phyloP scores from a whole-genome alignment of 2,797 vertebrate species.

The Linurgus olivaceus region DNA sequence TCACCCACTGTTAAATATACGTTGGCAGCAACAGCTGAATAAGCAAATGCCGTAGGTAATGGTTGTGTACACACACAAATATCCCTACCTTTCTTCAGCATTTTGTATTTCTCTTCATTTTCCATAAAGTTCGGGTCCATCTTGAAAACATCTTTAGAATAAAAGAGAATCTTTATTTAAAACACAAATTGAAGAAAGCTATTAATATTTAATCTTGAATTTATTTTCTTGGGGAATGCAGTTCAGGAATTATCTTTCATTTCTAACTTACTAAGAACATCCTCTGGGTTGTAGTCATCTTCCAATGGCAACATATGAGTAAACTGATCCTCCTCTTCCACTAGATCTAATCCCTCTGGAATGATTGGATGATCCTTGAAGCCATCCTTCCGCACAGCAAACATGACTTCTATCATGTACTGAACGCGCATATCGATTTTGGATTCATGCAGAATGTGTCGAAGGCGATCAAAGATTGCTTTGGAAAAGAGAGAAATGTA shows the following conservation, averaged over 20 bases:
- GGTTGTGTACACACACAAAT: background rate
- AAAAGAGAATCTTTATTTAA: slow-evolving; percentile 36
- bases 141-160: slow-evolving; percentile 92
- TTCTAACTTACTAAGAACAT: slow-evolving; percentile 88
- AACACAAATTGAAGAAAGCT: background rate
- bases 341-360: slow-evolving; percentile 90
- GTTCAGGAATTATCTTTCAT: background rate
- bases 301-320: slow-evolving; percentile 97
- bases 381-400: slow-evolving; percentile 95
- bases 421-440: slow-evolving; percentile 97
- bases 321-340: slow-evolving; percentile 96
- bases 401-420: slow-evolving; percentile 99
- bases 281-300: slow-evolving; percentile 92
- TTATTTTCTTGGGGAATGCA: background rate
- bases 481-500: background rate
- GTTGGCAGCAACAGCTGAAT: background rate
- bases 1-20: background rate
- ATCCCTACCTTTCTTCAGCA: slow-evolving; percentile 88
- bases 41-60: background rate
- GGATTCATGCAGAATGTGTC: slow-evolving; percentile 95
- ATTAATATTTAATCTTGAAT: background rate
- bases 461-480: slow-evolving; percentile 97
- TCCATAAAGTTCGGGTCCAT: slow-evolving; percentile 94
- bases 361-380: slow-evolving; percentile 96
- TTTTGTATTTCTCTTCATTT: slow-evolving; percentile 96